phyloP scores from a whole-genome alignment of 2,888 invertebrate species.

The Subacronicta megacephala region DNA sequence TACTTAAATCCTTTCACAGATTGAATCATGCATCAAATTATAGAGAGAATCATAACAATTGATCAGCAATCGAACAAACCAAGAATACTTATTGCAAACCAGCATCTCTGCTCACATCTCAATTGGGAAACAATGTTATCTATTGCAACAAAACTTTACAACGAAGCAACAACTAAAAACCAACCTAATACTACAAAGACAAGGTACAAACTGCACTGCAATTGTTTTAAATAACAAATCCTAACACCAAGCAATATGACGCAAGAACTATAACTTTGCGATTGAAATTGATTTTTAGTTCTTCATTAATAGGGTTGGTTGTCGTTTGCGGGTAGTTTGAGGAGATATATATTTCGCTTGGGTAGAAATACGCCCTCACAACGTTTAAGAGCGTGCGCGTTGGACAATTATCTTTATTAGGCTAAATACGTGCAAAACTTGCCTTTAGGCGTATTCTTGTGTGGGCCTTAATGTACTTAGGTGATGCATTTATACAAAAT shows the following conservation, averaged over 20 bases:
- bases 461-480: slow-evolving; percentile 14
- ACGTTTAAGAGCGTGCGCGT: slow-evolving; percentile 67
- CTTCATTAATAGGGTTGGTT: slow-evolving; percentile 46
- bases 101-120: slow-evolving; percentile 78
- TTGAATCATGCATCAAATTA: background rate
- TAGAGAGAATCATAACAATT: slow-evolving; percentile 25
- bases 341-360: slow-evolving; percentile 73
- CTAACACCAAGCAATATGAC: slow-evolving; percentile 16
- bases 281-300: slow-evolving; percentile 26
- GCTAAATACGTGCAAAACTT: slow-evolving; percentile 78
- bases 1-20: background rate
- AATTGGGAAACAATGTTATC: slow-evolving; percentile 84
- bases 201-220: slow-evolving; percentile 53
- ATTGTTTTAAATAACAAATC: slow-evolving; percentile 21
- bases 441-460: slow-evolving; percentile 13
- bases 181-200: slow-evolving; percentile 44
- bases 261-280: slow-evolving; percentile 7
- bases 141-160: slow-evolving; percentile 48
- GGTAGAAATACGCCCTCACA: slow-evolving; percentile 75
- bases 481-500: no score
- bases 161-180: slow-evolving; percentile 47
- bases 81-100: slow-evolving; percentile 76
- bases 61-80: slow-evolving; percentile 62
- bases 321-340: slow-evolving; percentile 48
- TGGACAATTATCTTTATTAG: slow-evolving; percentile 64